Percentiles rank a stretch among this genome's conserved stretches.
phyloP scores from a whole-genome alignment of 2,888 invertebrate genomes.

The Amphipyra berbera region DNA sequence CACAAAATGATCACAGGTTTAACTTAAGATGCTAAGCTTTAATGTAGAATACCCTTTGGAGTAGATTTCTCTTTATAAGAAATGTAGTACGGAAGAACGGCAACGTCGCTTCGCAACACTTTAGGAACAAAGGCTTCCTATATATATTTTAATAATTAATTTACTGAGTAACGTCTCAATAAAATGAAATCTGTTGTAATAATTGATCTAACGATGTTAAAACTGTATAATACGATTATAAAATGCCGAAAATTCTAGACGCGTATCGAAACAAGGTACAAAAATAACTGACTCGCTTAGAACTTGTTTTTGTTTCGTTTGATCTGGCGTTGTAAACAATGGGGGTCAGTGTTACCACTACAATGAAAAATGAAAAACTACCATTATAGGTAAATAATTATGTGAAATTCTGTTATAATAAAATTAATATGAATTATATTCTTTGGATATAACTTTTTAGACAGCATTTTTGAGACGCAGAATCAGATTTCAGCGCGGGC shows the following conservation, averaged over 20 bases:
- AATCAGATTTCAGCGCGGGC: too few species aligned
- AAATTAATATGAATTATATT: too few species aligned
- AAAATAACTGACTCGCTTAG: slow-evolving; percentile 69
- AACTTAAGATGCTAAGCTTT: slow-evolving; percentile 34
- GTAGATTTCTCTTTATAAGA: slow-evolving; percentile 54
- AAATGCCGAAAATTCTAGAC: slow-evolving; percentile 46
- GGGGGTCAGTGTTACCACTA: slow-evolving; percentile 68
- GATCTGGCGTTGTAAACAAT: slow-evolving; percentile 80
- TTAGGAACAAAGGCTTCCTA: slow-evolving; percentile 74
- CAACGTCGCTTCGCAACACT: slow-evolving; percentile 80
- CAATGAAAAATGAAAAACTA: slow-evolving; percentile 50
- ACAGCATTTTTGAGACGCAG: too few species aligned
- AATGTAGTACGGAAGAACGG: slow-evolving; percentile 74
- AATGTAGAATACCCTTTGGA: slow-evolving; percentile 17
- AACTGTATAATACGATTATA: slow-evolving; percentile 38
- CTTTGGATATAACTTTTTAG: too few species aligned
- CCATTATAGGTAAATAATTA: slow-evolving; percentile 26
- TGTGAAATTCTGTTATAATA: too few species aligned
- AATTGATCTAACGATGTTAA: slow-evolving; percentile 16
- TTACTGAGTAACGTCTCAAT: slow-evolving; percentile 18
- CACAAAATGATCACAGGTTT: slow-evolving; percentile 54
- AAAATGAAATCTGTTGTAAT: slow-evolving; percentile 8
- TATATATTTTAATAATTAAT: slow-evolving; percentile 20
- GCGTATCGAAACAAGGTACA: slow-evolving; percentile 60
- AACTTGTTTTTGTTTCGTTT: slow-evolving; percentile 78